A percentile compares a stretch with the other conserved stretches of the same genome.
Evolutionary conservation across 2,113 vertebrate genomes (phyloP).

Genomic region (Siniperca knerii): DNA sequence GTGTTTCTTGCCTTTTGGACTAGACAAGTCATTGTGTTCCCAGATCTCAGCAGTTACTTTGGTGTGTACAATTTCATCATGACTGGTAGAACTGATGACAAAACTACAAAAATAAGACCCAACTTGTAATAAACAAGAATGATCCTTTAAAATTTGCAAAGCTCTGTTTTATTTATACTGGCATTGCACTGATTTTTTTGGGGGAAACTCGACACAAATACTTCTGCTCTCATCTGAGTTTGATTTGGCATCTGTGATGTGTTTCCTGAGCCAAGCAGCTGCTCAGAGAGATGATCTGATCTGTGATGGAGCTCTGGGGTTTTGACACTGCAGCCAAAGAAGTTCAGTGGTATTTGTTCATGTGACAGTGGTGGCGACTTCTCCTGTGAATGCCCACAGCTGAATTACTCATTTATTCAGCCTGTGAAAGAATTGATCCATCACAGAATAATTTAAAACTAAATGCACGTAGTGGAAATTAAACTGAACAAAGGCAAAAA

Average conservation of each 20-base stretch:
- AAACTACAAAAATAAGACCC: too few relatives aligned
- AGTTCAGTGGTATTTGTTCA: background rate
- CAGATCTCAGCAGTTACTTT: background rate
- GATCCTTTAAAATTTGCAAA: background rate
- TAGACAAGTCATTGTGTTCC: background rate
- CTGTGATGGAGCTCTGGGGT: background rate
- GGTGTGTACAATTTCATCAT: too few relatives aligned
- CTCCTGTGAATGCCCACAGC: background rate
- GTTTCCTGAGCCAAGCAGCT: conserved; percentile 40
- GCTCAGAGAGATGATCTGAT: conserved; percentile 32
- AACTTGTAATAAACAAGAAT: background rate
- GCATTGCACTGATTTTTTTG: background rate
- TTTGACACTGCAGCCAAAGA: background rate
- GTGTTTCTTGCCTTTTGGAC: background rate
- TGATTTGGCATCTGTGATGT: background rate
- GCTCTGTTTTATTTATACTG: background rate
- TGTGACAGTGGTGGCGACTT: background rate
- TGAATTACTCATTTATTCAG: background rate
- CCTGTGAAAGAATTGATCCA: background rate
- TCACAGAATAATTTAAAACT: background rate
- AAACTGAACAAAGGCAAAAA: background rate
- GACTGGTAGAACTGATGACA: background rate
- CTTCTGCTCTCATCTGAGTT: conserved; percentile 14
- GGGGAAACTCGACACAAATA: background rate
- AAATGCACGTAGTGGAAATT: background rate